Percentiles rank a stretch among this genome's conserved stretches.
These are phyloP conservation scores for Caranx melampygus DNA, from an alignment of 2,113 vertebrate genomes.

Conservation along the genomic window DNA sequence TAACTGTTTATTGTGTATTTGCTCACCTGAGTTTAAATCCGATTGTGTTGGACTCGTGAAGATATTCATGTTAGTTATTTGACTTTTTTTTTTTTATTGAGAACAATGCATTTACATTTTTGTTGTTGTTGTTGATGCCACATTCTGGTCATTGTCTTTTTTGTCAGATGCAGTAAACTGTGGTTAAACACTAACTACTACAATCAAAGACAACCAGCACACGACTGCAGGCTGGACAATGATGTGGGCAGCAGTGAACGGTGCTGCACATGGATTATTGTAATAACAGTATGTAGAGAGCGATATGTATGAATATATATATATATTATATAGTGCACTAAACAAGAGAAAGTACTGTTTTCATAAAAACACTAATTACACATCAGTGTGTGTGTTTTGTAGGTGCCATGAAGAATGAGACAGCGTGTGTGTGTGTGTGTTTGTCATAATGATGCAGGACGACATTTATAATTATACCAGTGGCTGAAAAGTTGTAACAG, in stretches of 20 bases:
- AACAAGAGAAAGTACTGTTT: constrained; percentile 43
- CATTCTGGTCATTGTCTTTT: neutral
- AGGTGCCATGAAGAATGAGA: neutral
- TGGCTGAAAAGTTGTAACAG: too few species aligned
- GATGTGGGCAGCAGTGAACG: constrained; percentile 9
- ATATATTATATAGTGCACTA: neutral
- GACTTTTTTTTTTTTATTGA: neutral
- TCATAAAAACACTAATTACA: constrained; percentile 53
- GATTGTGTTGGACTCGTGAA: constrained; percentile 16
- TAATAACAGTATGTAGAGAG: constrained; percentile 34
- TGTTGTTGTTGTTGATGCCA: neutral
- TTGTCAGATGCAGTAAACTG: neutral
- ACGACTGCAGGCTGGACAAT: constrained; percentile 4
- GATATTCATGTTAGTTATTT: neutral
- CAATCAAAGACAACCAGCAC: neutral
- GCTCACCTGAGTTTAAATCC: neutral
- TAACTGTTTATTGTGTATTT: neutral
- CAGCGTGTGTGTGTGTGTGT: neutral
- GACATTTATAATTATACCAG: too few species aligned
- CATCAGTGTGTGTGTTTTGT: constrained; percentile 4
- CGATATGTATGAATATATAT: neutral
- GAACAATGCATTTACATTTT: neutral
- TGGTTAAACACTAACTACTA: constrained; percentile 12
- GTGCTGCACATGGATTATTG: constrained; percentile 10
- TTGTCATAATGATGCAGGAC: too few species aligned